A percentile compares a stretch with the other conserved stretches of the same genome.
phyloP scores from a whole-genome alignment of 1,140 invertebrate species.

The Elymnias hypermnestra region DNA sequence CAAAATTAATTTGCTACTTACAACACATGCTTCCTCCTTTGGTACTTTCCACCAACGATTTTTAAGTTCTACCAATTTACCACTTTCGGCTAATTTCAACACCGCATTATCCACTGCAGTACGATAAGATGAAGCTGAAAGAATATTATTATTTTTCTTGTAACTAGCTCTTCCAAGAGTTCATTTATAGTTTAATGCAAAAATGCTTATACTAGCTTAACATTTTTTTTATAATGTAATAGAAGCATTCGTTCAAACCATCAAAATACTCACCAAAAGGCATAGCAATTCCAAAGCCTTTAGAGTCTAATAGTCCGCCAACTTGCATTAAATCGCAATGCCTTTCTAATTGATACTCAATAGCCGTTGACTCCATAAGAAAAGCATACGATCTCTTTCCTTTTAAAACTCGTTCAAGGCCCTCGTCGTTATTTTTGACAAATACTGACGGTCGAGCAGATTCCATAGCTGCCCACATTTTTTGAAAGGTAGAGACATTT shows the following conservation, averaged over 20 bases:
- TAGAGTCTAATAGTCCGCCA: slow-evolving; percentile 85
- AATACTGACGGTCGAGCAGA: slow-evolving; percentile 89
- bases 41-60: slow-evolving; percentile 90
- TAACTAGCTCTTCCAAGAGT: too few species aligned
- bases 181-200: too few species aligned
- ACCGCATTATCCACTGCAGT: slow-evolving; percentile 85
- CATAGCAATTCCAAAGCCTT: slow-evolving; percentile 89
- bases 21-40: slow-evolving; percentile 62
- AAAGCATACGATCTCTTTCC: slow-evolving; percentile 85
- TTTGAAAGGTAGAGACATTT: slow-evolving; percentile 85
- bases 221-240: too few species aligned
- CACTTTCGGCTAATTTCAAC: slow-evolving; percentile 88
- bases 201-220: too few species aligned
- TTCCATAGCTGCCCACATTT: slow-evolving; percentile 87
- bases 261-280: slow-evolving; percentile 79
- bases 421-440: slow-evolving; percentile 87
- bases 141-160: slow-evolving; percentile 6
- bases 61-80: slow-evolving; percentile 86
- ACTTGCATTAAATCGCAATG: slow-evolving; percentile 88
- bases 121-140: slow-evolving; percentile 82
- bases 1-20: slow-evolving; percentile 28
- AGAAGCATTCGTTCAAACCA: too few species aligned
- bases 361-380: slow-evolving; percentile 89
- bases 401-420: slow-evolving; percentile 85
- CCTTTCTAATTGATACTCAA: slow-evolving; percentile 86